Conservation (phyloP, 92 coral and sea anemone species). For the Micromussa lordhowensis region DNA sequence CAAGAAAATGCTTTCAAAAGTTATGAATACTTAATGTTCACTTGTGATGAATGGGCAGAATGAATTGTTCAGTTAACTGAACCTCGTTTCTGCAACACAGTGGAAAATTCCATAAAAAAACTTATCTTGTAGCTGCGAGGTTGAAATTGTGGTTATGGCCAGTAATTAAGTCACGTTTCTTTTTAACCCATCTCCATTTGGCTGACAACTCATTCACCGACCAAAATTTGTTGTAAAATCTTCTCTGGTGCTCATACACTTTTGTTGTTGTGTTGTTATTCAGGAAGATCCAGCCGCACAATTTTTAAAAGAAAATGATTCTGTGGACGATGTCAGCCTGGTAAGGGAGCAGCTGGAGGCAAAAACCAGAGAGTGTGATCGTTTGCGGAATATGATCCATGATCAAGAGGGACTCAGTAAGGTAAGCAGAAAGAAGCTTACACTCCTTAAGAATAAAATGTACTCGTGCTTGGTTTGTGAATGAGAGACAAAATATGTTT, state of each 20-base stretch:
- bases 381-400: slow-evolving; percentile 18
- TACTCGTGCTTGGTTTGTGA: background rate
- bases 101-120: slow-evolving; percentile 4
- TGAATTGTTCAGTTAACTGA: slow-evolving; percentile 32
- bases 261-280: slow-evolving; percentile 7
- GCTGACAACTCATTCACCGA: background rate
- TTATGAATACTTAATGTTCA: background rate
- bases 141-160: too few species aligned
- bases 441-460: background rate
- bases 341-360: slow-evolving; percentile 32
- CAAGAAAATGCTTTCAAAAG: too few species aligned
- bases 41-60: slow-evolving; percentile 9
- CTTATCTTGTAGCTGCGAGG: slow-evolving; percentile 5
- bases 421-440: slow-evolving; percentile 35
- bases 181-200: too few species aligned
- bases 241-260: background rate
- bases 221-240: background rate
- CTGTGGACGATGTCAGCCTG: slow-evolving; percentile 11
- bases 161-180: too few species aligned
- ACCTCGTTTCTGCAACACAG: slow-evolving; percentile 15
- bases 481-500: slow-evolving; percentile 28
- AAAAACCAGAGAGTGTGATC: slow-evolving; percentile 30
- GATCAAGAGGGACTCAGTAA: slow-evolving; percentile 15
- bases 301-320: slow-evolving; percentile 18
- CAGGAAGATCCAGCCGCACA: slow-evolving; percentile 8